Percentiles rank a stretch among this genome's conserved stretches.
Evolutionary conservation across 2,797 vertebrate species (phyloP).

Genomic region (Avahi laniger): DNA sequence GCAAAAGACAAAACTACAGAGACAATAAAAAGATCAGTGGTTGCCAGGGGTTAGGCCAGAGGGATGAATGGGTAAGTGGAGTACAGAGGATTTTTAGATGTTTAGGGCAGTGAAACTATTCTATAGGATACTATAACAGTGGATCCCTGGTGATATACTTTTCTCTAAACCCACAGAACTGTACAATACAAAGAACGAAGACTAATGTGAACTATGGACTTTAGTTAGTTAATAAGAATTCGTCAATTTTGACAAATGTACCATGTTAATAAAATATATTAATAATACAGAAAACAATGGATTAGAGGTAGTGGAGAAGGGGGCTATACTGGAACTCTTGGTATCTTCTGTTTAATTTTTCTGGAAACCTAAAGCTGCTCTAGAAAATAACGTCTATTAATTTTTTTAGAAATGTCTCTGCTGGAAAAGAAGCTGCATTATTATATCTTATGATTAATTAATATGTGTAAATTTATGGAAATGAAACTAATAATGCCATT

Average conservation of each 20-base stretch:
- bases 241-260: not conserved
- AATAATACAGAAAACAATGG: rapidly evolving
- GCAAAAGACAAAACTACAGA: not conserved
- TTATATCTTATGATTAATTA: not conserved
- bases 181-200: not conserved
- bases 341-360: not conserved
- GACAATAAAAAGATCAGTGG: no score
- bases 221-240: no score
- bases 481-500: not conserved
- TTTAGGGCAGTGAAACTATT: rapidly evolving
- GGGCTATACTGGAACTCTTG: not conserved
- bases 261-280: not conserved
- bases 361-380: not conserved
- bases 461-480: not conserved
- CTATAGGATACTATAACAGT: not conserved
- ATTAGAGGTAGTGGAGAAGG: not conserved
- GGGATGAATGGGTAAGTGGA: rapidly evolving
- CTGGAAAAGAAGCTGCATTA: not conserved
- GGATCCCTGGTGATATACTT: rapidly evolving
- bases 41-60: no score
- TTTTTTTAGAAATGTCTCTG: not conserved
- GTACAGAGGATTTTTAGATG: not conserved
- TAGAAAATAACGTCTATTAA: not conserved
- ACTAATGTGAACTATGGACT: not conserved
- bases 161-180: not conserved